phyloP scores from a whole-genome alignment of 2,797 vertebrate genomes.

The Presbytis comata region DNA sequence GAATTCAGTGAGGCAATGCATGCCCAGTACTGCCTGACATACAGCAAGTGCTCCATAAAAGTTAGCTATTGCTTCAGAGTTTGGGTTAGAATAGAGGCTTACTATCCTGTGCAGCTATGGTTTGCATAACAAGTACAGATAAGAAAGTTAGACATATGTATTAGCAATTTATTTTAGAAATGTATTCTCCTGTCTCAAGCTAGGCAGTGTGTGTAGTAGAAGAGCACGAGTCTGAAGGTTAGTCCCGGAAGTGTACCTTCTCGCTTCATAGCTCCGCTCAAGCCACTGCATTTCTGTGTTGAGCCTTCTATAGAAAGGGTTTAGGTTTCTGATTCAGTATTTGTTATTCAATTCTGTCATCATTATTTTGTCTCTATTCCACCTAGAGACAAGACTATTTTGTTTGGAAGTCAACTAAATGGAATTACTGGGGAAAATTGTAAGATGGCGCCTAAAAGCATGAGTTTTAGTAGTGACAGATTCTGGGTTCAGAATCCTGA shows the following conservation, averaged over 20 bases:
- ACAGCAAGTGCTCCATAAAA: background rate
- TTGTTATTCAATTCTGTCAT: background rate
- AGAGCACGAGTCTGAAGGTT: background rate
- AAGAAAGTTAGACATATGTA: background rate
- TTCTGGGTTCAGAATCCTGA: background rate
- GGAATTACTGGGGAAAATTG: background rate
- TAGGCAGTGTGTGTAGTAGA: background rate
- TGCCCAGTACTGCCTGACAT: background rate
- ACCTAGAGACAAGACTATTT: background rate
- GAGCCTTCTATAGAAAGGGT: background rate
- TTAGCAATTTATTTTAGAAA: background rate
- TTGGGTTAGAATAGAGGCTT: background rate
- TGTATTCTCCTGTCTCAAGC: background rate
- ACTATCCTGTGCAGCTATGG: background rate
- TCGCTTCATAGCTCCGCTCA: background rate
- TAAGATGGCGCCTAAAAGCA: background rate
- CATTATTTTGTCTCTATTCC: background rate
- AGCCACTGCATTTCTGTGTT: background rate
- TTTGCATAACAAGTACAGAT: background rate
- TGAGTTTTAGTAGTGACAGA: background rate
- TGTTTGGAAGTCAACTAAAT: background rate
- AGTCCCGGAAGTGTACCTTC: background rate
- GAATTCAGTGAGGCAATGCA: background rate
- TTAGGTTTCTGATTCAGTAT: background rate
- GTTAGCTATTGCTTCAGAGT: background rate